Evolutionary conservation across 2,888 invertebrate species (phyloP), one percentile per base, ranked within the genome.

Genomic region (Malthinus flaveolus): DNA sequence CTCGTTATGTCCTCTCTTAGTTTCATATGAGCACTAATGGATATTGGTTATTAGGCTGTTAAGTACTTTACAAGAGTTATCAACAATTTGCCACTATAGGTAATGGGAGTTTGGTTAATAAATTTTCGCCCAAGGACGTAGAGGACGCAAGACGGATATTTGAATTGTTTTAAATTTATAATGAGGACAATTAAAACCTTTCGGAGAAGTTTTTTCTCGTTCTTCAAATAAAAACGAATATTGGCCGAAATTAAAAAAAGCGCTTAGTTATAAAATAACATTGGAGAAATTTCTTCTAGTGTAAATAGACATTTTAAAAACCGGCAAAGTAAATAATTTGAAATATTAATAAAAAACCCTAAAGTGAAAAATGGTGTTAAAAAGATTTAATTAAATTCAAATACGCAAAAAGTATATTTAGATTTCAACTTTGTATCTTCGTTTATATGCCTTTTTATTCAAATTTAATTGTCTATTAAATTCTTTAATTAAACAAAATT

Each of bases 1-100:
- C 60, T 51, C 45, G 55, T 54, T 60, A 51, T 60, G 60, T 60
- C 60, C 60, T 51, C 48, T 51, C 56, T 54, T 42, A 59, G 49
- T 50, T 50, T 54, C 56, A 56, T 48, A 52, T 56, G 45, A 52
- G 44, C 51, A 33, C 48, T 60, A 60, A 60, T 60, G 60, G 60
- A 60, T 60, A 56, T 60, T 60, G 54, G 54, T 49, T 55, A 59
- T 54, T 50, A 55, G 52, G 49, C 49, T 44, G 48, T 60, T 50
- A 42, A 45, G 51, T 56, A 49, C 52, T 56, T 59, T 49, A 35
- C 36, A 59, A 54, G 50, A 54, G 59, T 46, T 49, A 59, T 39
- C 35, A 23, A 46, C 54, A 59, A 59, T 59, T 59, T 59, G 15
- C 54, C 44, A 15, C 47, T 23, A n/a, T n/a, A 23, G 23, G 23